phyloP scores from a whole-genome alignment of 2,113 vertebrate species.

The Nansenia antarctica region DNA sequence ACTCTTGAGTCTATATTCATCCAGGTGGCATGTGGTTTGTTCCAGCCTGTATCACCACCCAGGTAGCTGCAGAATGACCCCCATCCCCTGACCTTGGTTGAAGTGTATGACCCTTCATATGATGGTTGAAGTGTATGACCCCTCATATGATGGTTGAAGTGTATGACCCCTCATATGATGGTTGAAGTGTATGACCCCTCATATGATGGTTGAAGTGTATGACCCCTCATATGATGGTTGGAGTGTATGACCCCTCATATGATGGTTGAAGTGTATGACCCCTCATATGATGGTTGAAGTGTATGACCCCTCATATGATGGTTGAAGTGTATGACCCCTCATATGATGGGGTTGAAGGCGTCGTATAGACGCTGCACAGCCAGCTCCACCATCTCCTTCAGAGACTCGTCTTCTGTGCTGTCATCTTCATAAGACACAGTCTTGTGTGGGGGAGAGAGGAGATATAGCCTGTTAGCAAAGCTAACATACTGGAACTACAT shows the following conservation, averaged over 20 bases:
- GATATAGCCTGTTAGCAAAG: no score
- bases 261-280: no score
- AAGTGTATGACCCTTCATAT: not conserved
- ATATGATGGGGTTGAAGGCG: slow-evolving; percentile 78
- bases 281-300: no score
- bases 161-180: slow-evolving; percentile 69
- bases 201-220: slow-evolving; percentile 72
- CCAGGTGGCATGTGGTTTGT: no score
- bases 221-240: not conserved
- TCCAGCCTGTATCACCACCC: not conserved
- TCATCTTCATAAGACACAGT: slow-evolving; percentile 81
- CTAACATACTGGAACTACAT: no score
- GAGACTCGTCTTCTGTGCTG: slow-evolving; percentile 80
- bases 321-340: slow-evolving; percentile 39
- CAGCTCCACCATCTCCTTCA: slow-evolving; percentile 83
- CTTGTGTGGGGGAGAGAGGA: slow-evolving; percentile 61
- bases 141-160: slow-evolving; percentile 76
- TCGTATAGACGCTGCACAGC: slow-evolving; percentile 84
- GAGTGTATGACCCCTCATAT: not conserved
- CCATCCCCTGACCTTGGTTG: not conserved
- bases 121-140: not conserved
- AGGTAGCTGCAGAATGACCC: not conserved
- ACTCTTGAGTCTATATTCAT: not conserved
- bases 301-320: not conserved
- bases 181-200: slow-evolving; percentile 70